Evolutionary conservation across 2,113 vertebrate genomes (phyloP), one percentile per base, ranked within the genome.

Genomic region (Fukomys damarensis): DNA sequence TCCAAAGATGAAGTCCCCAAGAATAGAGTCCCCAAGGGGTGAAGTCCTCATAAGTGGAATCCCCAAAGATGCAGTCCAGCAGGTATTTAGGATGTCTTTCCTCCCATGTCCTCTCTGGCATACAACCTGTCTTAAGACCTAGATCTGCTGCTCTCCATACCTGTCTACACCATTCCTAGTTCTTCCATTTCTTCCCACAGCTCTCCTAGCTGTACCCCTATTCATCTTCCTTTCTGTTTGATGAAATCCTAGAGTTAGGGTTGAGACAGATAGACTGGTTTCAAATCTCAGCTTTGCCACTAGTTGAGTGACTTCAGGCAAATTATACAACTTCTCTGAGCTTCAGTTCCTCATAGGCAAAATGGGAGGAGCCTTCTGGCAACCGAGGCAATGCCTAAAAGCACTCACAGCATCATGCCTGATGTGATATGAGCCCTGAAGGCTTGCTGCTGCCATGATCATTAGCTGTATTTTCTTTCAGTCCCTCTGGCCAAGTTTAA

Each of bases 341-440:
- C 41, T 59, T 46, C 54, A 63, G 49, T 66, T 88, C 26, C 63
- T 86, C n/a, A 10, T 5, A 1, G 54, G 54, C 65, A 46, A 61
- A 59, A 66, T n/a, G 86, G 35, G n/a, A 22, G 32, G 61, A 82
- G 24, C 9, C 26, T 58, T 65, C 58, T 43, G 79, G 5, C 49
- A 65, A 41, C 70, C 12, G 16, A 52, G 35, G 81, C 13, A 20
- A 14, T 11, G 41, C 20, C 35, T 46, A 14, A 3, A 35, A 22
- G 63, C 11, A 12, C 80, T 43, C 20, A 65, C 20, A 65, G 85
- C 49, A 35, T 10, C 1, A 7, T 24, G 82, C 59, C 38, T 13
- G 38, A 66, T 32, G 22, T 2, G 16, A 30, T 0, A 10, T 26
- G 59, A 20, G 8, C n/a, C 1, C 43, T 0, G 7, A 38, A 20